Evolutionary conservation across 1,140 invertebrate species (phyloP).

Genomic region (Hormaphis cornu): DNA sequence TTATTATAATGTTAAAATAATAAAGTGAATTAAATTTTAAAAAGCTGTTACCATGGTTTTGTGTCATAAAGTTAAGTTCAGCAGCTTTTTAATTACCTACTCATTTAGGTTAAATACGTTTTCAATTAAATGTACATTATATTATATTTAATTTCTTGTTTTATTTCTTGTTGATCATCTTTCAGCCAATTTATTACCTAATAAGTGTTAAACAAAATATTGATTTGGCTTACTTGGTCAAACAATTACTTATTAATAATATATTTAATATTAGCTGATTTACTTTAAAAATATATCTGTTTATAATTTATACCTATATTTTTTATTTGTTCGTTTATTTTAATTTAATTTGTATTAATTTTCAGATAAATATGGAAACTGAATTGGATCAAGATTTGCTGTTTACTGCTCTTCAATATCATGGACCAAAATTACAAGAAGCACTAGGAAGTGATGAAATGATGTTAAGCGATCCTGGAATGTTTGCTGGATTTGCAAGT

Average conservation of each 20-base stretch:
- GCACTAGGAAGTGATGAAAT: background rate
- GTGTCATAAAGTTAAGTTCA: slow-evolving; percentile 6
- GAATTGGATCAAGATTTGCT: slow-evolving; percentile 18
- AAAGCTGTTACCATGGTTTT: slow-evolving; percentile 23
- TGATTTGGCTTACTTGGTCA: background rate
- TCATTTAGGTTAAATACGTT: no score
- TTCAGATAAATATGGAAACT: slow-evolving; percentile 27
- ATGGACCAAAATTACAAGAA: slow-evolving; percentile 25
- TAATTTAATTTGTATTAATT: background rate
- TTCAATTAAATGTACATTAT: no score
- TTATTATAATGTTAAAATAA: no score
- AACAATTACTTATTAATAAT: background rate
- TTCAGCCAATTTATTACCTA: background rate
- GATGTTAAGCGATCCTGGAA: background rate
- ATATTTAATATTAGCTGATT: background rate
- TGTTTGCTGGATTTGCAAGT: slow-evolving; percentile 7
- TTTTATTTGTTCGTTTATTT: background rate
- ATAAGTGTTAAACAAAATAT: background rate
- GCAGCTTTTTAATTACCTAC: background rate
- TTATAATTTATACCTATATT: background rate
- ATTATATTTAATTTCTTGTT: background rate
- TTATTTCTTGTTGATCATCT: slow-evolving; percentile 26
- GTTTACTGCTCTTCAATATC: background rate
- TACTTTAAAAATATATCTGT: background rate
- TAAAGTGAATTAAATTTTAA: no score